phyloP scores from a whole-genome alignment of 2,113 vertebrate species.

The Climacteris rufus region DNA sequence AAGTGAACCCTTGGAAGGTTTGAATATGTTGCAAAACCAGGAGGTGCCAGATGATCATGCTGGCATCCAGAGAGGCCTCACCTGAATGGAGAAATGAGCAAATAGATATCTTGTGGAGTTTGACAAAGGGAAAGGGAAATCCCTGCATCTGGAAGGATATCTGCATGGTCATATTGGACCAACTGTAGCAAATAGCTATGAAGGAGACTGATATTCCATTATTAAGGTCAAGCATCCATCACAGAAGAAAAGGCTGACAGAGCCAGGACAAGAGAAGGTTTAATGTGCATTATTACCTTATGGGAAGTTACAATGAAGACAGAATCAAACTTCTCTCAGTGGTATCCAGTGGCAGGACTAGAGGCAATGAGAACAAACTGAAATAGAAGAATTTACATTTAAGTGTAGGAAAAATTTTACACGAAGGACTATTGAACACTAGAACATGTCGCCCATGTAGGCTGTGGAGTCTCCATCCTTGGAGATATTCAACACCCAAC shows the following conservation, averaged over 20 bases:
- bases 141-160: too few species aligned
- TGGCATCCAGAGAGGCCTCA: too few species aligned
- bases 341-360: background rate
- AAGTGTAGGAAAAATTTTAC: background rate
- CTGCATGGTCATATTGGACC: background rate
- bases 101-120: too few species aligned
- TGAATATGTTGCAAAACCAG: too few species aligned
- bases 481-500: background rate
- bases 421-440: background rate
- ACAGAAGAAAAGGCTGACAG: background rate
- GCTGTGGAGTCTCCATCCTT: background rate
- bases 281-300: background rate
- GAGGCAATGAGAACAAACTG: background rate
- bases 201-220: background rate
- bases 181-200: fast-evolving
- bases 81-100: too few species aligned
- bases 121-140: too few species aligned
- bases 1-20: too few species aligned
- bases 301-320: background rate
- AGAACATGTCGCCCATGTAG: background rate
- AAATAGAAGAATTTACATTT: background rate
- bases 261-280: background rate
- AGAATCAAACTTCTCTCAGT: background rate
- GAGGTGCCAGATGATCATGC: too few species aligned
- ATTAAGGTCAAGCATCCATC: background rate